Conservation (phyloP, 2,888 invertebrate genomes). For the Cryptophagus acutangulus region DNA sequence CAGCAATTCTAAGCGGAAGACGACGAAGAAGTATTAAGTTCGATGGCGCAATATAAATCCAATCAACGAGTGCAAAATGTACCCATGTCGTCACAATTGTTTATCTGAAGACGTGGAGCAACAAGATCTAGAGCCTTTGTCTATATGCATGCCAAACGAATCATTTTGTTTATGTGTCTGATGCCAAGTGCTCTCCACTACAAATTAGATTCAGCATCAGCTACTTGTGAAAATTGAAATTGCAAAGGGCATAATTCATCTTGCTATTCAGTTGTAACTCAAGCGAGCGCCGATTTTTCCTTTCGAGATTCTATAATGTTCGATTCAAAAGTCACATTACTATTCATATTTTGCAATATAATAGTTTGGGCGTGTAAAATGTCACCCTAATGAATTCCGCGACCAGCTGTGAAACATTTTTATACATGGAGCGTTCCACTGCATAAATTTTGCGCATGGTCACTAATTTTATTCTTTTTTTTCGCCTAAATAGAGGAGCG, state of each 20-base stretch:
- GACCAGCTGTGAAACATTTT: conserved; percentile 42
- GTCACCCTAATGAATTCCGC: conserved; percentile 43
- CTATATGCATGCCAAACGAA: conserved; percentile 19
- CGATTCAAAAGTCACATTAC: conserved; percentile 35
- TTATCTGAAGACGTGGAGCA: conserved; percentile 29
- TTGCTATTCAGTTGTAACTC: no score
- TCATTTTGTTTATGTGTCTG: conserved; percentile 1
- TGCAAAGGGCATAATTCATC: no score
- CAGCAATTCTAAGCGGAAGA: conserved; percentile 33
- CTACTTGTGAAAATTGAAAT: no score
- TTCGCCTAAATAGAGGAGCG: no score
- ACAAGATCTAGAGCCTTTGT: conserved; percentile 20
- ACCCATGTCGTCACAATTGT: conserved; percentile 31
- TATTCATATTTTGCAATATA: conserved; percentile 41
- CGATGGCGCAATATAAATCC: conserved; percentile 34
- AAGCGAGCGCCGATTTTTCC: no score
- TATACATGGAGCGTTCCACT: conserved; percentile 35
- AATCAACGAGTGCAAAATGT: conserved; percentile 33
- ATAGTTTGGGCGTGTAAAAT: conserved; percentile 42
- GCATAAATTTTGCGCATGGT: conserved; percentile 35
- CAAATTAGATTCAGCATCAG: conserved; percentile 11
- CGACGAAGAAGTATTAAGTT: conserved; percentile 31
- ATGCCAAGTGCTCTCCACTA: conserved; percentile 10
- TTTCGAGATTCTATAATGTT: no score
- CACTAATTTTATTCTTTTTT: no score